Evolutionary conservation across 2,113 vertebrate genomes (phyloP), one percentile per base, ranked within the genome.

Genomic region (Spea multiplicata): DNA sequence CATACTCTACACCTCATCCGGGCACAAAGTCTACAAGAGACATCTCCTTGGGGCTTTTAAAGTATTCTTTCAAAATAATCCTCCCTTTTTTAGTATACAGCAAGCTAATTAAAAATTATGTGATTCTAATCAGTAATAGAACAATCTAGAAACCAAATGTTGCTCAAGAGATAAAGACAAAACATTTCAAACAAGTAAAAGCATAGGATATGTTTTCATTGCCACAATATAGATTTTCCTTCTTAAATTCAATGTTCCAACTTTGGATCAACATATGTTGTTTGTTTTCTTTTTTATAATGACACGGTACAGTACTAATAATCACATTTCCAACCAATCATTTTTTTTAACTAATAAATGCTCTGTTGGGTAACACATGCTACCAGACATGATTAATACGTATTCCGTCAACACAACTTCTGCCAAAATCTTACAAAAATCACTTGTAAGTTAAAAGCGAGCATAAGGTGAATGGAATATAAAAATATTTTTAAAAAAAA

Each of bases 401-500:
- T 64, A 66, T 6, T 10, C 53, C 14, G 17, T 16, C 50, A 44
- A 9, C 14, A 70, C 49, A 71, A 65, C 44, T 55, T 6, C 71
- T 68, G 8, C 62, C 5, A 49, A 45, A 67, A 49, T 74, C 45
- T 80, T 68, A 44, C 14, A 71, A 8, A 52, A 78, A 65, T 52
- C 8, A 71, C 64, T 72, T 57, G 62, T 17, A 79, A 66, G 6
- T 57, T 13, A 65, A 66, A 73, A 71, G 16, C 61, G 62, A 72
- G 61, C 64, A 73, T 73, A 78, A 78, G 69, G 69, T 72, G 46
- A 67, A 73, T 44, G 44, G 59, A 66, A 80, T 66, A 30, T 14
- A 46, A 66, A 87, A 76, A 73, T 78, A 81, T 53, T 80, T 73
- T 71, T 84, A 75, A 45, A 68, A 76, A 85, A 80, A 80, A 84